Conservation (phyloP, 1,140 invertebrate species). For the Meloidogyne chitwoodi region DNA sequence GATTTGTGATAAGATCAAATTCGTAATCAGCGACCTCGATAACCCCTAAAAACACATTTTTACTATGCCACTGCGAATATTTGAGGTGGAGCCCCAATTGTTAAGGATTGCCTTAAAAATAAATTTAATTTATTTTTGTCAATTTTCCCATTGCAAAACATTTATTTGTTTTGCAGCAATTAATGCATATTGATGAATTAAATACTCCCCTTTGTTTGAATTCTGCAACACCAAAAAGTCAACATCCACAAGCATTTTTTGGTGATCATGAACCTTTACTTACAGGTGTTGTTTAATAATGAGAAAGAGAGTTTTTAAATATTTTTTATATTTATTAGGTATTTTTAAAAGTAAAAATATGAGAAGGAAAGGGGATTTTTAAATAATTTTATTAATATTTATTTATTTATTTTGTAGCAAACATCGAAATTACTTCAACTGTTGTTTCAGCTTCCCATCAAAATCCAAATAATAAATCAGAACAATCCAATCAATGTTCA, state of each 20-base stretch:
- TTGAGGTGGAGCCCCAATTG: too few species aligned
- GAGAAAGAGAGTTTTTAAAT: neutral
- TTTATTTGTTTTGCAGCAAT: slow-evolving; percentile 2
- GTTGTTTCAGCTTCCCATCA: slow-evolving; percentile 32
- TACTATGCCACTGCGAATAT: too few species aligned
- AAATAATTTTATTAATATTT: neutral
- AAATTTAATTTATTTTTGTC: too few species aligned
- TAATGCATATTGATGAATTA: slow-evolving; percentile 44
- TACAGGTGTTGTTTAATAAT: slow-evolving; percentile 33
- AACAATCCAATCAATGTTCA: neutral
- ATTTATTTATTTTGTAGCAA: slow-evolving; percentile 30
- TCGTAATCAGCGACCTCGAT: too few species aligned
- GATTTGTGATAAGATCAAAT: too few species aligned
- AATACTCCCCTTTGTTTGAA: slow-evolving; percentile 53
- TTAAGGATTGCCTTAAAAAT: too few species aligned
- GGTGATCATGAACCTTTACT: slow-evolving; percentile 57
- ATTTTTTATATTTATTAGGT: too few species aligned
- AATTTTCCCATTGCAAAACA: neutral
- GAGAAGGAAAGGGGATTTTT: neutral
- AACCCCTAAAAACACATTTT: too few species aligned
- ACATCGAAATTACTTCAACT: slow-evolving; percentile 43
- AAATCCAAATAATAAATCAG: neutral
- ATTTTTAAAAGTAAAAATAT: too few species aligned
- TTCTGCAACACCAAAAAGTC: slow-evolving; percentile 47
- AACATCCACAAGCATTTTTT: slow-evolving; percentile 51